Conservation (phyloP, 2,113 vertebrate species). For the Spea bombifrons region DNA sequence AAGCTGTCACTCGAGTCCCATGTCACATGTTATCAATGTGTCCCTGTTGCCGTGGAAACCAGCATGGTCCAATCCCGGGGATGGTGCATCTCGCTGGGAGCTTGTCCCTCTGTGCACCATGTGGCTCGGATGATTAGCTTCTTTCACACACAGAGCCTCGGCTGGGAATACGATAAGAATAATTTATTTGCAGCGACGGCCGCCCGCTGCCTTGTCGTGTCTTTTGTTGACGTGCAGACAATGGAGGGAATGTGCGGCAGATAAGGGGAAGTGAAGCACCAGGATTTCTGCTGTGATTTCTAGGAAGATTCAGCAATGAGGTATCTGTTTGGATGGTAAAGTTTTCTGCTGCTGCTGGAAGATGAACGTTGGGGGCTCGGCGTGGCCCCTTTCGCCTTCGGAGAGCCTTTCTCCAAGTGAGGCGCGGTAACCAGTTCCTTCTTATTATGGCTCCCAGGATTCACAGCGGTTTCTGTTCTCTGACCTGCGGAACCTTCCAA, state of each 20-base stretch:
- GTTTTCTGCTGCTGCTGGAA: neutral
- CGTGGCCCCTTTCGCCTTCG: too few relatives aligned
- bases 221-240: conserved; percentile 61
- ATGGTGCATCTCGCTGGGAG: conserved; percentile 54
- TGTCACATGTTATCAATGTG: conserved; percentile 65
- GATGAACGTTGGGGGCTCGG: neutral
- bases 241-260: conserved; percentile 70
- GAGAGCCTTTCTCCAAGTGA: too few relatives aligned
- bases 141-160: conserved; percentile 50
- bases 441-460: too few relatives aligned
- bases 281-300: neutral
- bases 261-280: neutral
- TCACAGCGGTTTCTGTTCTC: too few relatives aligned
- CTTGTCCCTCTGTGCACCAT: conserved; percentile 63
- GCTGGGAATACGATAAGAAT: conserved; percentile 68
- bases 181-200: conserved; percentile 60
- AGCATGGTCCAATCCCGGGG: conserved; percentile 57
- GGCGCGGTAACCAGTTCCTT: too few relatives aligned
- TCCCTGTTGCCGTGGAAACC: conserved; percentile 70
- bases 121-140: conserved; percentile 72
- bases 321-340: too few relatives aligned
- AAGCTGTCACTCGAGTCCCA: conserved; percentile 58
- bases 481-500: too few relatives aligned
- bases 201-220: conserved; percentile 60
- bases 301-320: neutral